Conservation (phyloP, 2,797 vertebrate genomes). For the Meriones psammophilus region DNA sequence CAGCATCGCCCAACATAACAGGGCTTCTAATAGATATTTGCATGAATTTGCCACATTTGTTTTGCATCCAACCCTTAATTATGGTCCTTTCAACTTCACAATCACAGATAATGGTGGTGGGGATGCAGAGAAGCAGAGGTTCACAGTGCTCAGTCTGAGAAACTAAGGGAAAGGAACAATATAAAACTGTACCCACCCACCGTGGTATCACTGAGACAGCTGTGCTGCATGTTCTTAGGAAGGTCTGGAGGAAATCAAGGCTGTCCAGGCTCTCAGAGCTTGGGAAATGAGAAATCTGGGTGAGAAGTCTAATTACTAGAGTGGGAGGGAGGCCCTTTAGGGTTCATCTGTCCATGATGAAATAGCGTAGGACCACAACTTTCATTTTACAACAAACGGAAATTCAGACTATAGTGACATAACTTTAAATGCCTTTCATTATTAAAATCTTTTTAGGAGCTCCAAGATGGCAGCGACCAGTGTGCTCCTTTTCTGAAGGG, state of each 20-base stretch:
- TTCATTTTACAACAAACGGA: constrained; percentile 2
- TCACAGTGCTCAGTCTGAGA: constrained; percentile 76
- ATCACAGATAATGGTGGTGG: constrained; percentile 86
- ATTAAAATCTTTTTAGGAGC: background rate
- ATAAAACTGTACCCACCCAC: constrained; percentile 39
- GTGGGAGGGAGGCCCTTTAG: constrained; percentile 46
- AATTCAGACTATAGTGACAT: constrained; percentile 27
- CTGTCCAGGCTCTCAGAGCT: constrained; percentile 74
- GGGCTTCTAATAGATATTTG: constrained; percentile 82
- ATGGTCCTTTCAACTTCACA: constrained; percentile 87
- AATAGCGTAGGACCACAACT: constrained; percentile 43
- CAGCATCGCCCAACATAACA: constrained; percentile 69
- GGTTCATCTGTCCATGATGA: constrained; percentile 40
- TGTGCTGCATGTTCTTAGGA: constrained; percentile 78
- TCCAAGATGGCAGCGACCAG: no score
- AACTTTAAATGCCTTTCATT: constrained; percentile 1
- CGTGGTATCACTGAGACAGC: constrained; percentile 73
- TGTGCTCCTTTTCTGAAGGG: no score
- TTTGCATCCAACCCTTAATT: constrained; percentile 88
- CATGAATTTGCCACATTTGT: constrained; percentile 87
- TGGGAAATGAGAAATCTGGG: constrained; percentile 78
- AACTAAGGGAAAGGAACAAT: constrained; percentile 80
- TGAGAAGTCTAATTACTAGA: constrained; percentile 8
- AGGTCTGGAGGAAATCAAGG: constrained; percentile 79
- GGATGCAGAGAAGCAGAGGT: constrained; percentile 82